Evolutionary conservation across 2,888 invertebrate genomes (phyloP), one percentile per base, ranked within the genome.

Genomic region (Anodontia alba): DNA sequence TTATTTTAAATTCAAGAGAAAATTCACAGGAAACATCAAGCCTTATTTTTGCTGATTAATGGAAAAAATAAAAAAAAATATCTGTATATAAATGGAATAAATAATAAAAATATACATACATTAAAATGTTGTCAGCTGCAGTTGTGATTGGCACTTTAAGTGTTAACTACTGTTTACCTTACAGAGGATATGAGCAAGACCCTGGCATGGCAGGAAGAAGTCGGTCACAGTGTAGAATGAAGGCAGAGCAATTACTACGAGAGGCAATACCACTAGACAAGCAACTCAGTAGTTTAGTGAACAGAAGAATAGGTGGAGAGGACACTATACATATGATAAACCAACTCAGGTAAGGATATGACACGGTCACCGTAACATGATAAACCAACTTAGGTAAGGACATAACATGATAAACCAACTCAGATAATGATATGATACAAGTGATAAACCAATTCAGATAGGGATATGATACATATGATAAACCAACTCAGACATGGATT

Each of bases 211-310:
- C 87, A 26, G 89, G 87, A 0, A 81, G 88, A 43, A 90, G 90
- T 8, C 78, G 90, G 71, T 79, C 90, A 38, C 91, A 91, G 80
- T 88, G 90, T 70, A 86, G 89, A 43, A 86, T 89, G 76, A 90
- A 91, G 89, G 91, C 92, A 0, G 92, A 93, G 67, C 90, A 90
- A 29, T 77, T 92, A 15, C 85, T 93, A 23, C 81, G 92, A 17
- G 93, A 93, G 54, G 90, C 90, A 7, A 75, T 88, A 17, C 91
- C 91, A 8, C 85, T 93, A 43, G 93, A 93, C 69, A 88, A 88
- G 57, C 92, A 93, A 83, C 86, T 93, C 51, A 81, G 84, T 33
- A 88, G 90, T 68, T 85, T 93, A n/a, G 78, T 93, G 70, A 90
- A 91, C 0, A 81, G 93, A 7, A 77, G 93, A n/a, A 84, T 92